phyloP scores from a whole-genome alignment of 2,888 invertebrate species.

The Horisme vitalbata region DNA sequence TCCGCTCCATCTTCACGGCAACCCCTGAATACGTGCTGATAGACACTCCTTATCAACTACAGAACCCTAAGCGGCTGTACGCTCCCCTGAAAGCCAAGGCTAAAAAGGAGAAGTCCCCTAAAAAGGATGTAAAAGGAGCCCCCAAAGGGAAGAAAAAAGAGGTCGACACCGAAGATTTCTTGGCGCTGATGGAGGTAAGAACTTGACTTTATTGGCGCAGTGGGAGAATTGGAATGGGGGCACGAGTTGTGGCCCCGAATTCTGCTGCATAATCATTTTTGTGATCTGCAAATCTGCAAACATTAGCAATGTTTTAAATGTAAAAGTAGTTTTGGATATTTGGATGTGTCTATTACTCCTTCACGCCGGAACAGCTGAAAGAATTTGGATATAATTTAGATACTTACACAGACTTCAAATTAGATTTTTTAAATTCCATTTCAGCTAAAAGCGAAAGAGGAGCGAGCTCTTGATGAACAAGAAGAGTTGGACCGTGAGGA shows the following conservation, averaged over 20 bases:
- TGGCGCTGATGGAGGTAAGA: conserved; percentile 60
- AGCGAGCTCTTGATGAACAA: conserved; percentile 47
- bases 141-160: conserved; percentile 58
- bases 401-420: too few species aligned
- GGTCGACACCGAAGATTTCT: conserved; percentile 52
- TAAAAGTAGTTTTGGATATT: too few species aligned
- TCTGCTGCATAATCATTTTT: too few species aligned
- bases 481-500: conserved; percentile 51
- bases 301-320: too few species aligned
- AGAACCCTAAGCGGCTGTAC: conserved; percentile 58
- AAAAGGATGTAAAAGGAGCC: conserved; percentile 44
- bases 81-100: conserved; percentile 48
- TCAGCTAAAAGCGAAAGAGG: conserved; percentile 54
- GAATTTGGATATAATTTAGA: too few species aligned
- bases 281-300: too few species aligned
- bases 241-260: too few species aligned
- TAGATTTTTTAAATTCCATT: conserved; percentile 2
- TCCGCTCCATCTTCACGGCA: conserved; percentile 67
- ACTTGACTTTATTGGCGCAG: too few species aligned
- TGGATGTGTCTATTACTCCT: too few species aligned
- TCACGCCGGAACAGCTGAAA: too few species aligned
- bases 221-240: too few species aligned
- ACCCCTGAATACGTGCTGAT: conserved; percentile 59
- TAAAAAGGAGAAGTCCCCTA: conserved; percentile 53
- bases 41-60: conserved; percentile 60